These are phyloP conservation scores for Cephalotes varians DNA, from an alignment of 2,888 invertebrate species.

Conservation along the genomic window DNA sequence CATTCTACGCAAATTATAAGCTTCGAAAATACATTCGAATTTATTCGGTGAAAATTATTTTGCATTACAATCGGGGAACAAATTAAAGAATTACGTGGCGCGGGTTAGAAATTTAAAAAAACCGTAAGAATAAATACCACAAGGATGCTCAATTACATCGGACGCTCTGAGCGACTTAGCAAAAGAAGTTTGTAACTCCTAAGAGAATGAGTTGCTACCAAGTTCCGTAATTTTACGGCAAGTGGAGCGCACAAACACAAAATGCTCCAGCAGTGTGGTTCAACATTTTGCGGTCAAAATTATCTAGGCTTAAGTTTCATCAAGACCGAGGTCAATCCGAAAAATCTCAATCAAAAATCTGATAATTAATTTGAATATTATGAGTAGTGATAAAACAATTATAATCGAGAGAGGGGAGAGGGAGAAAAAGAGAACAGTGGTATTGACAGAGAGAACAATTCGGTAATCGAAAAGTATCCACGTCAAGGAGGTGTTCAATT, in stretches of 20 bases:
- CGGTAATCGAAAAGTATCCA: slow-evolving; percentile 9
- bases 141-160: slow-evolving; percentile 52
- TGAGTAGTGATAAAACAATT: background rate
- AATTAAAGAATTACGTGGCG: slow-evolving; percentile 2
- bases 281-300: slow-evolving; percentile 13
- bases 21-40: background rate
- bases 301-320: background rate
- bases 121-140: background rate
- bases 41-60: background rate
- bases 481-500: slow-evolving; percentile 9
- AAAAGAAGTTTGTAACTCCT: slow-evolving; percentile 25
- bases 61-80: background rate
- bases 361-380: background rate
- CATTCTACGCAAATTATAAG: background rate
- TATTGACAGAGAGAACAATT: background rate
- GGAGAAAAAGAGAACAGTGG: background rate
- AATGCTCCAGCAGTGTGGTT: background rate
- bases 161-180: slow-evolving; percentile 33
- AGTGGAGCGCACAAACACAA: slow-evolving; percentile 1
- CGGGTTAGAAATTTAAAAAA: background rate
- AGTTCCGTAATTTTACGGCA: slow-evolving; percentile 22
- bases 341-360: background rate
- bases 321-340: background rate
- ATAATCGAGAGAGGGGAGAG: background rate
- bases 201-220: slow-evolving; percentile 12